These are phyloP conservation scores for Tetramorium bicarinatum DNA, from an alignment of 2,888 invertebrate species.

Conservation along the genomic window DNA sequence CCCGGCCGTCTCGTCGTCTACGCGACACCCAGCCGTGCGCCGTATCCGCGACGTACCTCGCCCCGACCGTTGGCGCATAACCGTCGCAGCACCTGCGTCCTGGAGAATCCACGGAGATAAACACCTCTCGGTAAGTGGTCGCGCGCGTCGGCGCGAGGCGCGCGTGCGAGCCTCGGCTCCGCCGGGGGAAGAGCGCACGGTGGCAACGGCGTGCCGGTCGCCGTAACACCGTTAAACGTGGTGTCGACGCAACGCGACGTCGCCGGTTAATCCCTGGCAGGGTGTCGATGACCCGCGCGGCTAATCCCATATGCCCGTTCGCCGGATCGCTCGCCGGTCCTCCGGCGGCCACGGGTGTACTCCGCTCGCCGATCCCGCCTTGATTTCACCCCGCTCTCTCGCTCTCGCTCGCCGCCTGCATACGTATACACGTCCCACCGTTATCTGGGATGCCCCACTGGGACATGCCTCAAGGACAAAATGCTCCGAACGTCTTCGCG, in stretches of 20 bases:
- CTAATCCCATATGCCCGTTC: constrained; percentile 73
- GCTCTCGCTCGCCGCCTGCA: neutral
- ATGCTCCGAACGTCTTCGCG: neutral
- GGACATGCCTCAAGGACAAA: constrained; percentile 12
- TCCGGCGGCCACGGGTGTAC: neutral
- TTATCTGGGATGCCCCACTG: constrained; percentile 3
- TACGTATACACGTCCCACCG: constrained; percentile 29
- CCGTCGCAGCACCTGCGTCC: constrained; percentile 11
- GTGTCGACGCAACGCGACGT: constrained; percentile 30
- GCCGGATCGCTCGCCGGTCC: constrained; percentile 28
- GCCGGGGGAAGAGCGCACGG: constrained; percentile 26
- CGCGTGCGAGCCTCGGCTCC: neutral
- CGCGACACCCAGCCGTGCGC: constrained; percentile 39
- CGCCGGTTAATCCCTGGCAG: constrained; percentile 64
- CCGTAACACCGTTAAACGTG: constrained; percentile 39
- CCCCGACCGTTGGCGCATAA: neutral
- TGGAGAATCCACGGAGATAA: constrained; percentile 35
- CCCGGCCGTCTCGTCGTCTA: neutral
- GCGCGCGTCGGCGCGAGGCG: constrained; percentile 36
- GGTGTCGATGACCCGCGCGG: constrained; percentile 65
- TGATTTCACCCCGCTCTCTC: constrained; percentile 18
- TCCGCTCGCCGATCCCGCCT: neutral
- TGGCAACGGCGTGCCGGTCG: constrained; percentile 49
- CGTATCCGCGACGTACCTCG: constrained; percentile 27
- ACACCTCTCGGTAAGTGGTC: constrained; percentile 58